Conservation (phyloP, 2,888 invertebrate species). For the Coenonympha glycerion region DNA sequence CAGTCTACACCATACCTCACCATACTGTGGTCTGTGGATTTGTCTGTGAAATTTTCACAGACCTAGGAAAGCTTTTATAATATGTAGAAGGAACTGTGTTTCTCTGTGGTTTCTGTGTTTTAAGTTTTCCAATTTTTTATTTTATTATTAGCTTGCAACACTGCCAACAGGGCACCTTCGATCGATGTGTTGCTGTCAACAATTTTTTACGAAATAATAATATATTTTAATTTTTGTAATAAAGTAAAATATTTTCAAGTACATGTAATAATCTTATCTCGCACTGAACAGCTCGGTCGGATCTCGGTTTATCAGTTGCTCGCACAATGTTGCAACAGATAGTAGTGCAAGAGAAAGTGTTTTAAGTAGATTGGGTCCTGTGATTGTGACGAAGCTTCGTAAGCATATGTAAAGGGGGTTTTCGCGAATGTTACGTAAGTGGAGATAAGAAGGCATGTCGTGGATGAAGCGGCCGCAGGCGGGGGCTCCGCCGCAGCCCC, state of each 20-base stretch:
- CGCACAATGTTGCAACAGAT: slow-evolving; percentile 22
- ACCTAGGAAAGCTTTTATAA: too few relatives aligned
- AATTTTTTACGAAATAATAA: slow-evolving; percentile 40
- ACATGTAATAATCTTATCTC: slow-evolving; percentile 1
- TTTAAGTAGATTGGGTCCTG: slow-evolving; percentile 42
- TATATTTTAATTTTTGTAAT: slow-evolving; percentile 47
- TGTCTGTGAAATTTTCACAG: too few relatives aligned
- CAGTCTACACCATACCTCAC: too few relatives aligned
- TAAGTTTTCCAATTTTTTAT: too few relatives aligned
- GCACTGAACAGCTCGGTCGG: not conserved
- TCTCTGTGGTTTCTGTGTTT: too few relatives aligned
- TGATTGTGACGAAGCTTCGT: slow-evolving; percentile 60
- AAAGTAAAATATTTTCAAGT: slow-evolving; percentile 32
- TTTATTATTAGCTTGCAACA: slow-evolving; percentile 51
- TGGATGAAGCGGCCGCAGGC: slow-evolving; percentile 64
- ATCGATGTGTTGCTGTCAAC: slow-evolving; percentile 72
- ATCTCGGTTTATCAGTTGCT: slow-evolving; percentile 12
- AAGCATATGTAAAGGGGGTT: slow-evolving; percentile 58
- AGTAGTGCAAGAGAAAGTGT: slow-evolving; percentile 55
- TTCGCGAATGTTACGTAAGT: slow-evolving; percentile 70
- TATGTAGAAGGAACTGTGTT: too few relatives aligned
- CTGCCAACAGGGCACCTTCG: slow-evolving; percentile 76
- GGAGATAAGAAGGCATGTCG: slow-evolving; percentile 60
- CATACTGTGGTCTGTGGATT: too few relatives aligned
- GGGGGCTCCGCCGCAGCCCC: slow-evolving; percentile 46